Conservation (phyloP, 2,797 vertebrate genomes). For the Neomorphus geoffroyi region DNA sequence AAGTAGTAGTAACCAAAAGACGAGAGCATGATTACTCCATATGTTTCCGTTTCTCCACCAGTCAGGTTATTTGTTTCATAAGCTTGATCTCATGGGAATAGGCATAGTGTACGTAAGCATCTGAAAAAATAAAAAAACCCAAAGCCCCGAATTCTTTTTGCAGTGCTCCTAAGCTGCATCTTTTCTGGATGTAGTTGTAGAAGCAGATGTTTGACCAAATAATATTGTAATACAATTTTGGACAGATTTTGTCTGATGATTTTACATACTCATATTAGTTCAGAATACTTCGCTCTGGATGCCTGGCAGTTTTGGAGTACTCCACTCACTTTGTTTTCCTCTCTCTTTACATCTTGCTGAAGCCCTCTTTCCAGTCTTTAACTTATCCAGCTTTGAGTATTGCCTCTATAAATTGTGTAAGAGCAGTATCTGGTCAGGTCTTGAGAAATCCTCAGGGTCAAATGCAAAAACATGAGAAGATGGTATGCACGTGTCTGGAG, state of each 20-base stretch:
- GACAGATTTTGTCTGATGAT: background rate
- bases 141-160: background rate
- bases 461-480: rapidly evolving
- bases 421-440: background rate
- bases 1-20: slow-evolving; percentile 10
- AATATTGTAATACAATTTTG: background rate
- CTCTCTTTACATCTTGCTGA: background rate
- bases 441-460: background rate
- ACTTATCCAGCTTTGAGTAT: background rate
- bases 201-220: background rate
- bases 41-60: slow-evolving; percentile 54
- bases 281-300: background rate
- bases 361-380: background rate
- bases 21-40: slow-evolving; percentile 12
- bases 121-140: slow-evolving; percentile 26
- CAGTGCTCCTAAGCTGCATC: background rate
- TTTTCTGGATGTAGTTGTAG: background rate
- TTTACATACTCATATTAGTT: background rate
- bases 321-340: background rate
- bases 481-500: rapidly evolving
- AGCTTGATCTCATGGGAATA: slow-evolving; percentile 3
- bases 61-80: slow-evolving; percentile 56
- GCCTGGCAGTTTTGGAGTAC: background rate
- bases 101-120: background rate
- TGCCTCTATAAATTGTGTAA: background rate